Percentiles rank a stretch among this genome's conserved stretches.
These are phyloP conservation scores for Boulengeromyrus knoepffleri DNA, from an alignment of 2,113 vertebrate species.

Conservation along the genomic window DNA sequence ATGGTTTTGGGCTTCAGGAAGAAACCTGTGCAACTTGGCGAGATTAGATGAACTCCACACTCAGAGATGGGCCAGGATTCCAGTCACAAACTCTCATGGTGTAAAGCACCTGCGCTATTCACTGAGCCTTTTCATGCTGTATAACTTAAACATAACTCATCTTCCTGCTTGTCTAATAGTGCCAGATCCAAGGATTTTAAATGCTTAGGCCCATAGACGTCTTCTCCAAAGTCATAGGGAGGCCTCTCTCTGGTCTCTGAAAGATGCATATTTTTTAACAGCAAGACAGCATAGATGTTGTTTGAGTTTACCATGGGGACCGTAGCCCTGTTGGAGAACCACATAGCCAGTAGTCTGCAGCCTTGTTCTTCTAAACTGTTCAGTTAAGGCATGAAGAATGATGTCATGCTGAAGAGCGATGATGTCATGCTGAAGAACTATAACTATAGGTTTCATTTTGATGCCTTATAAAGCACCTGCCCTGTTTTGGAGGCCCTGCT, in stretches of 20 bases:
- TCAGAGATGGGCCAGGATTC: not conserved
- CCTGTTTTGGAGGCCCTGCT: not conserved
- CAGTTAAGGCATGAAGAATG: not conserved
- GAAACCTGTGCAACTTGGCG: not conserved
- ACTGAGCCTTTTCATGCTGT: not conserved
- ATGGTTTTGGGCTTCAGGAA: not conserved
- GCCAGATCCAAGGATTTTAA: not conserved
- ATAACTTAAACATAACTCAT: not conserved
- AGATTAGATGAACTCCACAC: not conserved
- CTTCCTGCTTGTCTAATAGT: not conserved
- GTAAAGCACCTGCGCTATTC: not conserved
- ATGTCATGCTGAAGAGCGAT: too few species aligned
- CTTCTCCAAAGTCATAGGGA: not conserved
- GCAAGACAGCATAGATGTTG: not conserved
- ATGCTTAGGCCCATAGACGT: not conserved
- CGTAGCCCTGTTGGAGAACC: not conserved
- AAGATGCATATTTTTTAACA: not conserved
- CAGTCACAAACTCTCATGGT: not conserved
- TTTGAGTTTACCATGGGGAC: not conserved
- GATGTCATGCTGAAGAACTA: not conserved
- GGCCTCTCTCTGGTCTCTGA: not conserved
- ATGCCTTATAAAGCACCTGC: not conserved
- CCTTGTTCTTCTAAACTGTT: not conserved
- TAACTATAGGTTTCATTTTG: not conserved
- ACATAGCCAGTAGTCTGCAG: not conserved